Evolutionary conservation across 2,888 invertebrate genomes (phyloP), one percentile per base, ranked within the genome.

Genomic region (Sarcophaga carnaria): DNA sequence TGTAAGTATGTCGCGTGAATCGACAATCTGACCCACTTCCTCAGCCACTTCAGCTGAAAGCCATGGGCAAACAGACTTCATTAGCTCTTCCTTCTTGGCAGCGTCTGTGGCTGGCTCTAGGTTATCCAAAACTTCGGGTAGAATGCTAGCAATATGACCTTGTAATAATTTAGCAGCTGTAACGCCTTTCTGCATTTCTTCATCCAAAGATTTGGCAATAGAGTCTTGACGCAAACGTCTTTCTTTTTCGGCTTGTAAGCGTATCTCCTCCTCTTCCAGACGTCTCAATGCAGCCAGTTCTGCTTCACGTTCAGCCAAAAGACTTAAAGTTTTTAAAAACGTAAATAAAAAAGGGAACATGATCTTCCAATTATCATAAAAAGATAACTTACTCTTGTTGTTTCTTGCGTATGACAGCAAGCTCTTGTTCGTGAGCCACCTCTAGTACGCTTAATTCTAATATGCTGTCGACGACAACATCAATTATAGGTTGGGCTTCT

Each of bases 401-500:
- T 71, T 98, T 97, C 91, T 96, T 96, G 84, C 96, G 95, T 89
- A 98, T 94, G 45, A 96, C 95, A 5, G 96, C 96, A 89, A 98
- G 94, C 94, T 99, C 98, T 93, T 98, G 98, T 93, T 99, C 98
- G 93, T 98, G 98, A 89, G 98, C 95, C 60, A 98, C 97, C 93
- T 99, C 98, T 17, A 97, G 95, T 89, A 98, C 94, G 70, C 98
- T 96, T 94, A 98, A 98, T 93, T 98, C 97, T 85, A 98, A 95
- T 85, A 97, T 97, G 93, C 97, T 97, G 77, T 98, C 98, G 67
- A 98, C 97, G 86, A 99, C 94, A 74, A 97, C 96, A 93, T 98
- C 98, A 88, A 98, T 94, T 88, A 98, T 96, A 2, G 98, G 98
- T 92, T 97, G 96, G 78, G 98, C 98, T 94, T 98, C 98, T 91